Percentiles rank a stretch among this genome's conserved stretches.
Evolutionary conservation across 2,113 vertebrate species (phyloP).

Genomic region (Hystrix cristata): DNA sequence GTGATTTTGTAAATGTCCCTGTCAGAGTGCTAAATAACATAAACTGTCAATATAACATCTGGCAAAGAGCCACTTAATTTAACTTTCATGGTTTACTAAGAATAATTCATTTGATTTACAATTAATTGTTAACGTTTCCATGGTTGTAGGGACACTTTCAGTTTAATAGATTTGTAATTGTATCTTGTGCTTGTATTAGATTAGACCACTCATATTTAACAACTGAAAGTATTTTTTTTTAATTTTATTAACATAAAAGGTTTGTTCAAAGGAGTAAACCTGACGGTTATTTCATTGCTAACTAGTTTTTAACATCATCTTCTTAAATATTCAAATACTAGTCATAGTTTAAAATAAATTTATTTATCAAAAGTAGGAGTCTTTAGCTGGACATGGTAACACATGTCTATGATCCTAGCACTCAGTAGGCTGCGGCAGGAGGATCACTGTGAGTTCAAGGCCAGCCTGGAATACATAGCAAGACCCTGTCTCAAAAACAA

Average conservation of each 20-base stretch:
- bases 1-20: neutral
- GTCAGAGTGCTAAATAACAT: neutral
- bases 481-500: too few relatives aligned
- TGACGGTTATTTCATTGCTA: neutral
- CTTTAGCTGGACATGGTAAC: neutral
- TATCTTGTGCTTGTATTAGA: neutral
- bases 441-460: too few relatives aligned
- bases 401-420: neutral
- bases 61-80: neutral
- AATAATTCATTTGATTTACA: neutral
- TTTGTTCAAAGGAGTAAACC: neutral
- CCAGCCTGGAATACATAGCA: too few relatives aligned
- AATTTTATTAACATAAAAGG: neutral
- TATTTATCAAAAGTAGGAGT: neutral
- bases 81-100: neutral
- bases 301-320: neutral
- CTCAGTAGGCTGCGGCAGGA: neutral
- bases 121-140: neutral
- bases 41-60: neutral
- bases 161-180: neutral
- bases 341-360: neutral
- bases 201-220: neutral
- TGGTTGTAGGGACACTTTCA: neutral
- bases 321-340: neutral
- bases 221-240: constrained; percentile 12